Evolutionary conservation across 30 jellyfish, hydroid and myxozoan species (phyloP), one percentile per base, ranked within the genome.

Genomic region (Pelagia noctiluca): DNA sequence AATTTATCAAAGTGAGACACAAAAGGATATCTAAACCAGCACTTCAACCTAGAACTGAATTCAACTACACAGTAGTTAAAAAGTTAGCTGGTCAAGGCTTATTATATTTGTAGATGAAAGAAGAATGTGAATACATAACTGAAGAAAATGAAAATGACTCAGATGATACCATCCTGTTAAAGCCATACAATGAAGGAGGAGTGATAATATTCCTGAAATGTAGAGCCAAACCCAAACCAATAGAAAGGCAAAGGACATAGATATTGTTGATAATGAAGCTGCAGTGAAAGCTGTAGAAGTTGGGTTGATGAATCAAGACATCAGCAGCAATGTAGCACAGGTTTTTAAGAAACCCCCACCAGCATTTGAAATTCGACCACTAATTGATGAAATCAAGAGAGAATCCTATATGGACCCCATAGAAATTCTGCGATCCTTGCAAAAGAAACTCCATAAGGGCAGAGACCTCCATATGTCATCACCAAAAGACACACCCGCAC

Each of bases 291-390:
- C 76, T 63, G 54, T 63, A 34, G 76, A 63, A 23, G 76, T 18
- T 63, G 31, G 76, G 31, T 7, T 18, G 26, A 10, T 23, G 12
- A 63, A 63, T 63, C 76, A 21, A 19, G 76, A 63, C 33, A 63
- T n/a, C n/a, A n/a, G n/a, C n/a, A n/a, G 33, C 50, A 63, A 63
- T 5, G 50, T 49, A 63, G 31, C 33, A 63, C 42, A 63, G 26
- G 76, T 63, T 23, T 63, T 63, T 63, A 63, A 63, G 76, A 63
- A 63, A 63, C 76, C 76, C 26, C 76, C 76, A 63, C 76, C 76
- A 24, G 76, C 76, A 23, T 63, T 63, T 63, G 76, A 63, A 42
- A 63, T 63, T 24, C 76, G 31, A 49, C 76, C 76, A 63, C 31
- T 63, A 42, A 70, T 70, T 70, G 82, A 35, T 33, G 67, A 38